Evolutionary conservation across 2,888 invertebrate species (phyloP).

Genomic region (Ischnus inquisitorius): DNA sequence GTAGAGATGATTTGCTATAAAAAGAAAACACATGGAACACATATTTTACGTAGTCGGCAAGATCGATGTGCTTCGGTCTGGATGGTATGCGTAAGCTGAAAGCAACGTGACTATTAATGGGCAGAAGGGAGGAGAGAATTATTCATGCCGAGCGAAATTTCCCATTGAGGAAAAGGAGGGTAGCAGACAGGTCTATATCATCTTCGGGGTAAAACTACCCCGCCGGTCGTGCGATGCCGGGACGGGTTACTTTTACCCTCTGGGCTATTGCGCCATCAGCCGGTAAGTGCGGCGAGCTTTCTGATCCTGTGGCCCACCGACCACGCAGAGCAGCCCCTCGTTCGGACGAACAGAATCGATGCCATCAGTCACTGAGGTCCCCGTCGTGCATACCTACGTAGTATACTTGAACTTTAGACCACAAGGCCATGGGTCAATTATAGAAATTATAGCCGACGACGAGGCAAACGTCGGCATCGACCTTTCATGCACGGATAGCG

Average conservation of each 20-base stretch:
- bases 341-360: constrained; percentile 33
- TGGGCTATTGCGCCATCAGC: constrained; percentile 61
- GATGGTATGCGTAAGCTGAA: neutral
- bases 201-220: constrained; percentile 50
- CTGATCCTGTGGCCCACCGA: neutral
- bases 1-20: neutral
- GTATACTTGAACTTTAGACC: constrained; percentile 32
- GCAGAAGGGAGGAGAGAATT: neutral
- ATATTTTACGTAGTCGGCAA: neutral
- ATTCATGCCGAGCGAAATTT: neutral
- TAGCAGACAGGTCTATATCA: constrained; percentile 17
- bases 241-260: constrained; percentile 53
- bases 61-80: neutral
- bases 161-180: constrained; percentile 26
- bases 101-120: neutral
- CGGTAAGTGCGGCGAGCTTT: constrained; percentile 61
- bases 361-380: constrained; percentile 30
- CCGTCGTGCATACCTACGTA: constrained; percentile 29
- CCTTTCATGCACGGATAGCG: constrained; percentile 39
- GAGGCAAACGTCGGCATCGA: neutral
- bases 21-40: neutral
- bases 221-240: constrained; percentile 33
- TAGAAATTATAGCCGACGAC: constrained; percentile 1
- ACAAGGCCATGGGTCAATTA: constrained; percentile 44
- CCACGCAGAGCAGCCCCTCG: constrained; percentile 7